Evolutionary conservation across 2,888 invertebrate genomes (phyloP), one percentile per base, ranked within the genome.

Genomic region (Drosophila phalerata): DNA sequence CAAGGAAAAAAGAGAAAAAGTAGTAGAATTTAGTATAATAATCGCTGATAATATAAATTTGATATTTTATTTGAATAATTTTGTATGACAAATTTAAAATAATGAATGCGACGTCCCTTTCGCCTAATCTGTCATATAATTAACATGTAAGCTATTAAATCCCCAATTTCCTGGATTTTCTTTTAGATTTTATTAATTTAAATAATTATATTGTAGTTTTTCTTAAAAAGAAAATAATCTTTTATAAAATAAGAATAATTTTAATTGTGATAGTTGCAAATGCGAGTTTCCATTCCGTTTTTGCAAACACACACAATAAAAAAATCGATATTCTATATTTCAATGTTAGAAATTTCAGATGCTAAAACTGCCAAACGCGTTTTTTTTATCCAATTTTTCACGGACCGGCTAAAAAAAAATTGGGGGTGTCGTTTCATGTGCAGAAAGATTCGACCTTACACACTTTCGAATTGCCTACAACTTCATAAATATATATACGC

Each of bases 271-370:
- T n/a, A 15, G 25, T 37, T 51, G 22, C 25, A 25, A 25, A 22
- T 45, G 28, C 10, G 1, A 28, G 28, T 66, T 64, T 53, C 56
- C 52, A 58, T 66, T 77, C 73, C 37, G 74, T 78, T 85, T 84
- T 83, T 58, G 81, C 81, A 74, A 79, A 81, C 22, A 79, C 66
- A 67, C 57, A 32, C 22, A 22, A 22, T 5, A 30, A 67, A 83
- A 85, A 84, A 86, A 86, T 86, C 85, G 82, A 86, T 86, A 84
- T 85, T 88, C 85, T 82, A 86, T 88, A 88, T 84, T 84, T 84
- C 86, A 86, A 82, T 85, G 84, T 73, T 73, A 80, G 84, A 85
- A 81, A 86, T 80, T 86, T 86, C 74, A 79, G 82, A 86, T 86
- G 88, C 81, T 84, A 84, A 88, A 85, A 87, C 83, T 85, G 85